These are phyloP conservation scores for Chaetodon trifascialis DNA, from an alignment of 2,113 vertebrate species.

Conservation along the genomic window DNA sequence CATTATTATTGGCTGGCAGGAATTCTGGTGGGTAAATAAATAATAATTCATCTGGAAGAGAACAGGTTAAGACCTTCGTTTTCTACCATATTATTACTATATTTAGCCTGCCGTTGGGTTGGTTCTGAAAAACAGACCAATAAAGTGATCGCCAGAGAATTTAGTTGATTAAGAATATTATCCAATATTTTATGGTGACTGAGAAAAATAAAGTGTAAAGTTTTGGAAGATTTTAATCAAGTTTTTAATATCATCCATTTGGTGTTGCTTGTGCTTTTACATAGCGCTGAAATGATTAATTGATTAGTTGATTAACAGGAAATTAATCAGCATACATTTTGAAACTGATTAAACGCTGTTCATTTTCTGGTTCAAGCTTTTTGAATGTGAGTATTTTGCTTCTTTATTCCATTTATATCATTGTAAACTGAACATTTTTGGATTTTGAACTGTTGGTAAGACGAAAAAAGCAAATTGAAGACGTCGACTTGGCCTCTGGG, in stretches of 20 bases:
- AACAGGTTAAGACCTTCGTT: background rate
- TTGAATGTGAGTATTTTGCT: background rate
- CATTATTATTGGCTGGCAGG: background rate
- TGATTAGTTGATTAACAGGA: background rate
- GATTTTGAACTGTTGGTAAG: background rate
- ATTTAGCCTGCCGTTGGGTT: background rate
- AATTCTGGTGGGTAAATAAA: background rate
- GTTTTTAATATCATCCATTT: background rate
- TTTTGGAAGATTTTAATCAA: background rate
- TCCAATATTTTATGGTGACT: background rate
- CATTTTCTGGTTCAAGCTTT: background rate
- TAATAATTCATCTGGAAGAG: constrained; percentile 16
- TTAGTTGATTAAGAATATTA: background rate
- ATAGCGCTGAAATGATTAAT: background rate
- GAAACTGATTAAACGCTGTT: background rate
- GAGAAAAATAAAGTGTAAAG: background rate
- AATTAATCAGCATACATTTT: background rate
- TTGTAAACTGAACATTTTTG: background rate
- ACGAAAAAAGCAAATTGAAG: too few species aligned
- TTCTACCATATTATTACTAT: constrained; percentile 9
- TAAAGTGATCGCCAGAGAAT: background rate
- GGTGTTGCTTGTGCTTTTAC: background rate
- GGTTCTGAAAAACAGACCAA: background rate
- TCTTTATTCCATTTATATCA: background rate
- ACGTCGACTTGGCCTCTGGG: too few species aligned